Evolutionary conservation across 1,140 invertebrate genomes (phyloP).

Genomic region (Chelonus insularis): DNA sequence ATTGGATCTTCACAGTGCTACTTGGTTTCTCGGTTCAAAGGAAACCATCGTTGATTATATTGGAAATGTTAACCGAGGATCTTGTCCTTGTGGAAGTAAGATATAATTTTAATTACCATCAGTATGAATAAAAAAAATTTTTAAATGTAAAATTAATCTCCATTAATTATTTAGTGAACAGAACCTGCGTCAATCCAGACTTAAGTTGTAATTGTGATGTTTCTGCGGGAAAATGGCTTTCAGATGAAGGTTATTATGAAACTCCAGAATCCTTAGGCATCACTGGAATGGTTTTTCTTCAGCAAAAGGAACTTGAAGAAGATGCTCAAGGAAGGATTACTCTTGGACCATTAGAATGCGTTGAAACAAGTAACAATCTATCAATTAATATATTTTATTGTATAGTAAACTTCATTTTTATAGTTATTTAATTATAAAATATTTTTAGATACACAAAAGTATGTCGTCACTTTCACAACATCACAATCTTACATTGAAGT

Average conservation of each 20-base stretch:
- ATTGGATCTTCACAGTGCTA: constrained; percentile 82
- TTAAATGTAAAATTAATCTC: no score
- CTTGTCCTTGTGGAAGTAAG: constrained; percentile 70
- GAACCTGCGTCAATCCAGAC: constrained; percentile 76
- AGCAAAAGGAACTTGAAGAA: constrained; percentile 78
- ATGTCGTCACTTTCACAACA: constrained; percentile 91
- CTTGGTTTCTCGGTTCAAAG: constrained; percentile 86
- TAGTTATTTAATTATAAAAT: constrained; percentile 21
- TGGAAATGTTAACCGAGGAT: constrained; percentile 76
- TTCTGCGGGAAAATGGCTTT: constrained; percentile 81
- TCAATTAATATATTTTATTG: constrained; percentile 47
- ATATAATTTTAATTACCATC: constrained; percentile 26
- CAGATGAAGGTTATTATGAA: constrained; percentile 84
- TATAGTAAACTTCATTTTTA: background rate
- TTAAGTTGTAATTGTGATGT: constrained; percentile 87
- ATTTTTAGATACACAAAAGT: constrained; percentile 81
- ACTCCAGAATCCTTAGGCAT: constrained; percentile 81
- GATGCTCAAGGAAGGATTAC: constrained; percentile 85
- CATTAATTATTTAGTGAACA: constrained; percentile 70
- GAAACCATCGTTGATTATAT: constrained; percentile 80
- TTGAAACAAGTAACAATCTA: constrained; percentile 94
- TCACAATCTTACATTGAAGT: constrained; percentile 90
- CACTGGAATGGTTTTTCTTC: constrained; percentile 86
- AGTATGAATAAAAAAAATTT: no score
- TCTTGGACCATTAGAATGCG: constrained; percentile 87